phyloP scores from a whole-genome alignment of 2,113 vertebrate genomes.

The Trinectes maculatus region DNA sequence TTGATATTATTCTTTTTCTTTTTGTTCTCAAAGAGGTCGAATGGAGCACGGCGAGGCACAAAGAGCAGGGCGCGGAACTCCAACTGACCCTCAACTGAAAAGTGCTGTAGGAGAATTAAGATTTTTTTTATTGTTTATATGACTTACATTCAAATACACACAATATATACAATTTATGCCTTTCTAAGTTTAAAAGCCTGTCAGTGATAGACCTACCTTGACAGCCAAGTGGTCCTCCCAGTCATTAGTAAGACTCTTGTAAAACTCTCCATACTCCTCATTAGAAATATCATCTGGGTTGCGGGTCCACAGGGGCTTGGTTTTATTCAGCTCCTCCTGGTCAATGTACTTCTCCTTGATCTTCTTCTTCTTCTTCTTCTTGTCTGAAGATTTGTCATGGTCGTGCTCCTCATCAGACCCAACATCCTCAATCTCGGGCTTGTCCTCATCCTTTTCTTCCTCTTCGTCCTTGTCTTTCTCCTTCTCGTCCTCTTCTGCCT shows the following conservation, averaged over 20 bases:
- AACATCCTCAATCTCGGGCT: slow-evolving; percentile 85
- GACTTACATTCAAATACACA: not conserved
- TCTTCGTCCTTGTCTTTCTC: slow-evolving; percentile 69
- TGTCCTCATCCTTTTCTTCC: slow-evolving; percentile 78
- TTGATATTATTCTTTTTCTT: slow-evolving; percentile 98
- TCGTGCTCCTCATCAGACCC: slow-evolving; percentile 84
- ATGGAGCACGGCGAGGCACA: slow-evolving; percentile 91
- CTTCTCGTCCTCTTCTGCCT: slow-evolving; percentile 82
- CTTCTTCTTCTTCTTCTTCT: slow-evolving; percentile 87
- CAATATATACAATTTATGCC: too few relatives aligned
- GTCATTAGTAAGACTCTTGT: slow-evolving; percentile 92
- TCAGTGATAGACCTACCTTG: slow-evolving; percentile 69
- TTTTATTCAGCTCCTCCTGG: slow-evolving; percentile 86
- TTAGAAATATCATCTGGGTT: slow-evolving; percentile 96
- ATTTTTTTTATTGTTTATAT: not conserved
- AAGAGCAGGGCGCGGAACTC: slow-evolving; percentile 95
- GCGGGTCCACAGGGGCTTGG: slow-evolving; percentile 92
- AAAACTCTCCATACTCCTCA: slow-evolving; percentile 95
- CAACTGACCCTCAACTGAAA: slow-evolving; percentile 96
- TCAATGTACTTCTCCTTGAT: slow-evolving; percentile 88
- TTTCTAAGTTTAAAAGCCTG: not conserved
- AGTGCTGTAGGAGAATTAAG: slow-evolving; percentile 82
- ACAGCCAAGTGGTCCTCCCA: slow-evolving; percentile 88
- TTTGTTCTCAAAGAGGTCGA: slow-evolving; percentile 94
- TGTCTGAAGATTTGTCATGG: slow-evolving; percentile 70